Conservation (phyloP, 1,140 invertebrate genomes). For the Euglossa dilemma region DNA sequence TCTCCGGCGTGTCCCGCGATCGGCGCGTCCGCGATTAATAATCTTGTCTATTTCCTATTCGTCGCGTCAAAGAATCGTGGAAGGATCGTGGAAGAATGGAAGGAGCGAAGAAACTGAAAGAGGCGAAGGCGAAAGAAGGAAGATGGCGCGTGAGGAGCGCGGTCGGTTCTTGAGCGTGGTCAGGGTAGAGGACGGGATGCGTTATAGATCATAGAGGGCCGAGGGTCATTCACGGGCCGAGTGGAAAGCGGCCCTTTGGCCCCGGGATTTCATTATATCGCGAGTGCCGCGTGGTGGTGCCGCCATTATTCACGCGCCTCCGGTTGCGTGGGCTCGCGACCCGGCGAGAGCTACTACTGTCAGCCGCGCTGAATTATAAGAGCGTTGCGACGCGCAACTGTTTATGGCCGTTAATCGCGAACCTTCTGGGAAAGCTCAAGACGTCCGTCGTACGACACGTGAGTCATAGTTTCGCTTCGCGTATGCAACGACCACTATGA, state of each 20-base stretch:
- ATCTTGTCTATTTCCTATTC: neutral
- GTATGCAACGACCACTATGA: too few relatives aligned
- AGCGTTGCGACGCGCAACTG: conserved; percentile 44
- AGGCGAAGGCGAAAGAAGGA: neutral
- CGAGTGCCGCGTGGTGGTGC: conserved; percentile 34
- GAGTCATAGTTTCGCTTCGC: conserved; percentile 6
- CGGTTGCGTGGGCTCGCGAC: conserved; percentile 55
- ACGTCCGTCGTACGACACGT: conserved; percentile 7
- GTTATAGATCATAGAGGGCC: conserved; percentile 46
- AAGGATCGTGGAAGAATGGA: too few relatives aligned
- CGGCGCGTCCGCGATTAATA: rapidly evolving
- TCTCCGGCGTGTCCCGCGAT: neutral
- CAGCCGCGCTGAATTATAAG: conserved; percentile 58
- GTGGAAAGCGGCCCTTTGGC: conserved; percentile 62
- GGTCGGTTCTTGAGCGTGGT: conserved; percentile 54
- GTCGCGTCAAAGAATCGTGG: neutral
- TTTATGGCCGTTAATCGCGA: conserved; percentile 59
- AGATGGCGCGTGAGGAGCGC: neutral
- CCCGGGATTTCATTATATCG: conserved; percentile 70
- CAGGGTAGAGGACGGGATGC: conserved; percentile 30
- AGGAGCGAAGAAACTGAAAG: too few relatives aligned
- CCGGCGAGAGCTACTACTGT: conserved; percentile 62
- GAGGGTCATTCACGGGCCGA: conserved; percentile 46
- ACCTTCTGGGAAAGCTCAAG: conserved; percentile 30
- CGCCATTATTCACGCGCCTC: conserved; percentile 68